These are phyloP conservation scores for Platysteira castanea DNA, from an alignment of 2,113 vertebrate species.

Conservation along the genomic window DNA sequence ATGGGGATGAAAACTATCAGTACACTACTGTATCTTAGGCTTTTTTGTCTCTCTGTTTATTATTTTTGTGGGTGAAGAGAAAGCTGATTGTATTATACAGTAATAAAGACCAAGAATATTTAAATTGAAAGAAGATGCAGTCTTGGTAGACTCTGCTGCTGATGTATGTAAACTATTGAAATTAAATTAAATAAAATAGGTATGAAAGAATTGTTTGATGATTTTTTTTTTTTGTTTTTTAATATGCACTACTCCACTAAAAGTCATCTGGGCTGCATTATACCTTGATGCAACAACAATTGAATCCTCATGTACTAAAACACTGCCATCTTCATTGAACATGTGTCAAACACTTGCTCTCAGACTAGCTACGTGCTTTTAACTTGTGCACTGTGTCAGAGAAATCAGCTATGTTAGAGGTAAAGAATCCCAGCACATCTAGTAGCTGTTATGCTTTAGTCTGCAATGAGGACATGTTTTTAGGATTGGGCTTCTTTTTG, in stretches of 20 bases:
- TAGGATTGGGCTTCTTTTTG: not conserved
- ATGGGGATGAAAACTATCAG: constrained; percentile 6
- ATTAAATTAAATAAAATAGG: constrained; percentile 57
- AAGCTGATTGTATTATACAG: constrained; percentile 30
- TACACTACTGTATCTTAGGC: not conserved
- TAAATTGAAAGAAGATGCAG: constrained; percentile 57
- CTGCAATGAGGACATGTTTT: not conserved
- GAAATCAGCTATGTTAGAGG: not conserved
- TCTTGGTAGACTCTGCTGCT: not conserved
- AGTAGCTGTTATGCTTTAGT: not conserved
- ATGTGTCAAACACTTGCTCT: constrained; percentile 62
- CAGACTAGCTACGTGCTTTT: not conserved
- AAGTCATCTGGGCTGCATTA: constrained; percentile 54
- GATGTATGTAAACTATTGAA: constrained; percentile 33
- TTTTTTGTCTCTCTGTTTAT: constrained; percentile 5
- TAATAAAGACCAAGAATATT: constrained; percentile 33
- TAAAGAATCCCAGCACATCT: not conserved
- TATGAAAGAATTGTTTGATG: constrained; percentile 57
- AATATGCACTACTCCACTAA: constrained; percentile 36
- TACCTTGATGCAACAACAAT: constrained; percentile 62
- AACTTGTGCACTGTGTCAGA: not conserved
- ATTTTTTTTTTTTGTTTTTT: constrained; percentile 2
- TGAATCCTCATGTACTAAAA: constrained; percentile 50
- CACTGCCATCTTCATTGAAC: constrained; percentile 47
- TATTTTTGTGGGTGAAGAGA: constrained; percentile 37